Percentiles rank a stretch among this genome's conserved stretches.
These are phyloP conservation scores for Alosa alosa DNA, from an alignment of 2,113 vertebrate species.

Conservation along the genomic window DNA sequence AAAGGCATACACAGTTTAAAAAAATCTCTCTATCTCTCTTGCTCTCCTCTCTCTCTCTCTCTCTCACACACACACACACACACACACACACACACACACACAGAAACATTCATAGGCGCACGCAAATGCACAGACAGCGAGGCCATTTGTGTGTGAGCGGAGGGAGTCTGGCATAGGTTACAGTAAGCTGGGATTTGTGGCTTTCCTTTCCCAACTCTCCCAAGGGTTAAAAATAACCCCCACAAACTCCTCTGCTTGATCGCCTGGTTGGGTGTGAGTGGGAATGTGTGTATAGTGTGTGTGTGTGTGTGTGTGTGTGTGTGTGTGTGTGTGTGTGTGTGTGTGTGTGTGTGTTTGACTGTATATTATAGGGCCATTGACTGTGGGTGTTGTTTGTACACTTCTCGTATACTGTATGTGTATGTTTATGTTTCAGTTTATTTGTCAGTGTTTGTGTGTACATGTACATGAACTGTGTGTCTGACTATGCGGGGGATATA, in stretches of 20 bases:
- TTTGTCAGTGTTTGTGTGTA: background rate
- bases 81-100: background rate
- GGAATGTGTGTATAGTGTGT: background rate
- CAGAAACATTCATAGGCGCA: background rate
- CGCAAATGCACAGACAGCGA: no score
- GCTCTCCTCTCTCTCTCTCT: conserved; percentile 47
- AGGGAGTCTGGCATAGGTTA: background rate
- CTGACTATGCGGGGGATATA: background rate
- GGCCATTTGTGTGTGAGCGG: background rate
- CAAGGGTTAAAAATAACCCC: conserved; percentile 11
- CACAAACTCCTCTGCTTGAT: background rate
- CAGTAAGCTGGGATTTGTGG: background rate
- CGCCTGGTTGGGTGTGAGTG: conserved; percentile 4
- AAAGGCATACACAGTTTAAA: background rate
- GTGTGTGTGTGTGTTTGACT: background rate
- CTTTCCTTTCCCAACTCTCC: conserved; percentile 15
- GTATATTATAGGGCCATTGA: background rate
- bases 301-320: background rate
- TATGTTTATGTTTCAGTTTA: background rate
- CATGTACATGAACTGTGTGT: background rate
- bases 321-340: background rate
- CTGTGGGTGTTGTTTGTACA: background rate
- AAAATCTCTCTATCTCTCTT: conserved; percentile 43
- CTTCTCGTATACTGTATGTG: background rate
- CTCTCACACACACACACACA: background rate